These are phyloP conservation scores for Dasyurus viverrinus DNA, from an alignment of 2,113 vertebrate genomes.

Conservation along the genomic window DNA sequence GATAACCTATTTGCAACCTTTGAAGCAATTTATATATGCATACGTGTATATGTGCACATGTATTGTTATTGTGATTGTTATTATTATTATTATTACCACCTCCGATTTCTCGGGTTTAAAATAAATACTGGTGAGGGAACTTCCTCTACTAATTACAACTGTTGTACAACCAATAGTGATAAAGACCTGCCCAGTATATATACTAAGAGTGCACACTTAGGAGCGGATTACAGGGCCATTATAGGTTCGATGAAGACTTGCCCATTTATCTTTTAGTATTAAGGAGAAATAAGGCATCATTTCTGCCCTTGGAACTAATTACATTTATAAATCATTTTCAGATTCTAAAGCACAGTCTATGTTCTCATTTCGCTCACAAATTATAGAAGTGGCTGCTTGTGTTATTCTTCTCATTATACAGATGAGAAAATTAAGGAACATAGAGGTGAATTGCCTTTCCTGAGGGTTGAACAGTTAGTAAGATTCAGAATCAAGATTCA, in stretches of 20 bases:
- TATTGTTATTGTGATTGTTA: neutral
- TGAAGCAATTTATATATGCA: neutral
- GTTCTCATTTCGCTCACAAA: neutral
- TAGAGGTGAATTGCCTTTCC: neutral
- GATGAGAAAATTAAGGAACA: neutral
- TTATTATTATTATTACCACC: too few relatives aligned
- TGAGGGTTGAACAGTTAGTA: neutral
- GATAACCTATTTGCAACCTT: neutral
- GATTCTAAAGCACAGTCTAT: neutral
- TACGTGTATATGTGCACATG: too few relatives aligned
- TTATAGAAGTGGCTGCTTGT: neutral
- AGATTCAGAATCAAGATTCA: neutral
- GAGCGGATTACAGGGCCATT: neutral
- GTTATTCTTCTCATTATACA: neutral
- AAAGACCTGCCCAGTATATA: neutral
- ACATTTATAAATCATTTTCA: neutral
- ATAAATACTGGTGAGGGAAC: neutral
- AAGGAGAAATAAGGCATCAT: neutral
- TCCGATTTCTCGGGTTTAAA: neutral
- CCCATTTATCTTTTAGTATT: neutral
- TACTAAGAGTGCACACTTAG: neutral
- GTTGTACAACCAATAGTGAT: neutral
- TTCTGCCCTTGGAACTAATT: neutral
- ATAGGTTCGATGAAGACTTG: neutral
- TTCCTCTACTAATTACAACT: neutral